Base-by-base conservation (phyloP, 2,888 invertebrate genomes). In the Thereva nobilitata region DNA sequence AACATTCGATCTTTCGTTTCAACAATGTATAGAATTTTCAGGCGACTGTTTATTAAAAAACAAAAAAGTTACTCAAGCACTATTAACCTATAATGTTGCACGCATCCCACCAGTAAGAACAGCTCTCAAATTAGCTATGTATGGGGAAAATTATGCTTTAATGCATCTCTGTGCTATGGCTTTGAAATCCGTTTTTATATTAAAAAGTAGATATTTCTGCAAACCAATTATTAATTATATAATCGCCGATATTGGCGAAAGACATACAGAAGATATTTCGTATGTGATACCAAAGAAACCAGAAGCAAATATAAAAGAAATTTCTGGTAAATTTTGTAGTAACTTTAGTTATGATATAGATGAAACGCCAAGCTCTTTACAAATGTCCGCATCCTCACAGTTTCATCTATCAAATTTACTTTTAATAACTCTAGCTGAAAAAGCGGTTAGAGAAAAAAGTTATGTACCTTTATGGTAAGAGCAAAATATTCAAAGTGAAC, bases 31-130 rank as follows among this genome's bases (percentile, higher is more conserved):
- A 71, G 91, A 92, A 76, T 86, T 87, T 73, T 91, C 93, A 40
- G 93, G 93, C 0, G 94, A 95, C 79, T 84, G 90, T 78, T 84
- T 92, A 75, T 83, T 95, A 75, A 85, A 89, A 4, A 86, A 89
- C 69, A 88, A 89, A 9, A 87, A 89, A 72, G 87, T 91, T 69
- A 85, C 89, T 57, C 89, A 90, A 68, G 94, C 95, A 0, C 85
- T 91, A 71, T 86, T 90, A 69, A 85, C 94, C 23, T 95, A 92
- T 79, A 90, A 91, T 74, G 84, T 93, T 66, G 89, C 92, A 0
- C 88, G 89, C 81, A 79, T 81, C 3, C 80, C 80, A 65, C 80
- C 81, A 10, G 79, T 81, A 44, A 76, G 80, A 7, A 81, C 81
- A 9, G 81, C 81, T 1, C 72, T 81, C 0, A 81, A 81, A 69